phyloP scores from a whole-genome alignment of 2,888 invertebrate species.

The Linnaemya tessellans region DNA sequence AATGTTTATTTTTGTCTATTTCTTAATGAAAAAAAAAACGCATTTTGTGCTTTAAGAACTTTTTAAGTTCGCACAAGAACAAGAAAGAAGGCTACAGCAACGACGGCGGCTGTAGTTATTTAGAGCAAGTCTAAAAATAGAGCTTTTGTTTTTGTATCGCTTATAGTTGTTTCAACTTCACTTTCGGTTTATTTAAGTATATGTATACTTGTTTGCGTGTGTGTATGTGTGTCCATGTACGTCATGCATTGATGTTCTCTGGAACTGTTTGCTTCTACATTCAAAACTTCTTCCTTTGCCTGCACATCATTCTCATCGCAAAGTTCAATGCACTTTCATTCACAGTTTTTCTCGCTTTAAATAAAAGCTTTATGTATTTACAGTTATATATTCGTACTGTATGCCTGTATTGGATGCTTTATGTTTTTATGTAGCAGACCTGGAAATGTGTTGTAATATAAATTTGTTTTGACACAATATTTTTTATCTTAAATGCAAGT shows the following conservation, averaged over 20 bases:
- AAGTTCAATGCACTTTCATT: conserved; percentile 63
- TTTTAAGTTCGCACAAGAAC: conserved; percentile 36
- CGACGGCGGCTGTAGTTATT: conserved; percentile 52
- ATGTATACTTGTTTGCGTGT: neutral
- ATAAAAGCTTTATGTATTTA: conserved; percentile 53
- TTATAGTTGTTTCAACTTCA: conserved; percentile 34
- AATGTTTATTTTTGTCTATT: too few species aligned
- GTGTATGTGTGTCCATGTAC: conserved; percentile 27
- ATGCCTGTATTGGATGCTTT: too few species aligned
- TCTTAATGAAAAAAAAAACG: neutral
- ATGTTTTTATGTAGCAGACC: too few species aligned
- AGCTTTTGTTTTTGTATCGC: conserved; percentile 51
- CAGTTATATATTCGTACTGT: neutral
- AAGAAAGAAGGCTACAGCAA: conserved; percentile 15
- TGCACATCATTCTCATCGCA: neutral
- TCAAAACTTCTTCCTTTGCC: conserved; percentile 29
- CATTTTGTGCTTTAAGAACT: neutral
- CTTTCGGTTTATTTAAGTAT: conserved; percentile 16
- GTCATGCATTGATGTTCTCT: conserved; percentile 43
- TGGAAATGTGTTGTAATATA: too few species aligned
- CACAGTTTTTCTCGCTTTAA: conserved; percentile 5
- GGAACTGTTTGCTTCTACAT: neutral
- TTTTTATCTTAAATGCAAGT: too few species aligned
- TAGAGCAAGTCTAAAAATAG: conserved; percentile 66
- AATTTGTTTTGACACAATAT: too few species aligned